Evolutionary conservation across 2,888 invertebrate species (phyloP), one percentile per base, ranked within the genome.

Genomic region (Spatulosminthurus flaviceps): DNA sequence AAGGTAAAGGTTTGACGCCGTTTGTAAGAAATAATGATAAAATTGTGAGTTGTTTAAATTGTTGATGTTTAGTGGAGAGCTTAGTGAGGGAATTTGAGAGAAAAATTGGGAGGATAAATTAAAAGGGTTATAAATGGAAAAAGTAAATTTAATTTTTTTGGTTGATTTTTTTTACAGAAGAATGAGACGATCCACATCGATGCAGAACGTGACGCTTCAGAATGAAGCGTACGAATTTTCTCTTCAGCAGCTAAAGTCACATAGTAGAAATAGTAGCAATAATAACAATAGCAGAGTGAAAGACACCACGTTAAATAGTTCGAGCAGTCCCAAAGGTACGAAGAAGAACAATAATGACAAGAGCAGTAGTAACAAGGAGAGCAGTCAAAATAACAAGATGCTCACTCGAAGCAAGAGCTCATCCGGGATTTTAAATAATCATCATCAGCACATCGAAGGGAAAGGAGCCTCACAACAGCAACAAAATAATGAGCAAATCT

Each of bases 181-280:
- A 75, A 83, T 84, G 84, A 61, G 84, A 22, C 79, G 82, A 21
- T 71, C 82, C 22, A 82, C 79, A 41, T 83, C 83, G 60, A 76
- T 81, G 80, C 81, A 66, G 77, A 41, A 70, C 21, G 70, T 70
- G 41, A n/a, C 34, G 7, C 34, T n/a, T 5, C 70, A 70, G 41
- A 70, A 70, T 22, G 70, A 70, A 41, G 41, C 22, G 11, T 34
- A 42, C 13, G 70, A 70, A 13, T 70, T 70, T 21, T 70, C 70
- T 22, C 42, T 70, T 19, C n/a, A 29, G n/a, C 41, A 29, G 11
- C 19, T 70, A 21, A 51, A 51, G 51, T 19, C 51, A n/a, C 19
- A 19, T n/a, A 51, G 51, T 51, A 51, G 9, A 24, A 22, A 64
- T 13, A 64, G n/a, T 51, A 51, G n/a, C 24, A 64, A 64, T 64